phyloP scores from a whole-genome alignment of 2,797 vertebrate genomes.

The Pseudomugil tenellus region DNA sequence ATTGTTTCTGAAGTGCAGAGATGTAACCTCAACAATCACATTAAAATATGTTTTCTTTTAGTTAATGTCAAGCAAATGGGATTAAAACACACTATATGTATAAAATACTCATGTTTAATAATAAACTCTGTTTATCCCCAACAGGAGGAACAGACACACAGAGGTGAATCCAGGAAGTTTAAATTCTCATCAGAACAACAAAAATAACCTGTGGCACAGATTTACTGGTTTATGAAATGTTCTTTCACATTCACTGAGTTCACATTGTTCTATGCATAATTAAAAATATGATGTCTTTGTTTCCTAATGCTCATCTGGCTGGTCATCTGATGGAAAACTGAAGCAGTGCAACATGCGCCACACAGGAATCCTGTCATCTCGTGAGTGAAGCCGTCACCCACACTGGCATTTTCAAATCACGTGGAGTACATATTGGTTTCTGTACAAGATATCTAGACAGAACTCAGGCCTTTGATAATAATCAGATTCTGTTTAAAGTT shows the following conservation, averaged over 20 bases:
- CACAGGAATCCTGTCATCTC: slow-evolving; percentile 25
- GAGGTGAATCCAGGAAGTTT: slow-evolving; percentile 47
- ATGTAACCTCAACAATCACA: no score
- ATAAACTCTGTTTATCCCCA: slow-evolving; percentile 12
- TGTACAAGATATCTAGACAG: not conserved
- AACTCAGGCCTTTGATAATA: no score
- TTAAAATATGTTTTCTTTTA: no score
- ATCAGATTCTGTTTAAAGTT: not conserved
- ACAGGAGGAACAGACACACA: slow-evolving; percentile 40
- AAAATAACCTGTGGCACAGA: not conserved
- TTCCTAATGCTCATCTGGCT: not conserved
- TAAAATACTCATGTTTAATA: not conserved
- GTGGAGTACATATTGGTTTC: not conserved
- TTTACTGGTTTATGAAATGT: not conserved
- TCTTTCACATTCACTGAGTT: not conserved
- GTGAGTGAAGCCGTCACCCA: slow-evolving; percentile 51
- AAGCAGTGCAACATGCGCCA: slow-evolving; percentile 49
- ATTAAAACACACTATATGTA: no score
- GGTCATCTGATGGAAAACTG: slow-evolving; percentile 9
- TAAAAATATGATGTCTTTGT: not conserved
- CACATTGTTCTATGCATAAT: not conserved
- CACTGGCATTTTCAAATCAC: not conserved
- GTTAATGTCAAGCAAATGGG: no score
- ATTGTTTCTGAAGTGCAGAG: not conserved
- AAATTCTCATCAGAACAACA: not conserved